Evolutionary conservation across 2,888 invertebrate species (phyloP).

Genomic region (Pilophorus perplexus): DNA sequence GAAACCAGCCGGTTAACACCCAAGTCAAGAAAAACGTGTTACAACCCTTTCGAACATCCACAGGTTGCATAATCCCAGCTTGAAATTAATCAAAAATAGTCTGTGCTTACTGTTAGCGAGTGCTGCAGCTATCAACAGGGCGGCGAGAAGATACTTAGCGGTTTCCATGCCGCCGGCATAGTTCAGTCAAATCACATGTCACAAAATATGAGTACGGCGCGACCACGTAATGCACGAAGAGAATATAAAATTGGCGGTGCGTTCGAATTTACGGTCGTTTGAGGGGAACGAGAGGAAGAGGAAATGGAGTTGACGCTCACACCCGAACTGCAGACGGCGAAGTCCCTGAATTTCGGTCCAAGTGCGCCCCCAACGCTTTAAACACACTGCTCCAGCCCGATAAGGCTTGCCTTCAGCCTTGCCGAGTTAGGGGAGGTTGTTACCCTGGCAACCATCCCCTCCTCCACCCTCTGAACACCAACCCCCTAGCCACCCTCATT

Average conservation of each 20-base stretch:
- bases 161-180: constrained; percentile 44
- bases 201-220: neutral
- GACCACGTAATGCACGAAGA: neutral
- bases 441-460: constrained; percentile 41
- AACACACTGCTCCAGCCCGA: constrained; percentile 32
- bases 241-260: neutral
- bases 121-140: constrained; percentile 42
- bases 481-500: constrained; percentile 42
- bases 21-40: neutral
- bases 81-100: too few relatives aligned
- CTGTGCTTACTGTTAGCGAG: constrained; percentile 43
- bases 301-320: constrained; percentile 2
- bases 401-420: constrained; percentile 13
- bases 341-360: constrained; percentile 10
- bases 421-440: constrained; percentile 37
- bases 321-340: constrained; percentile 4
- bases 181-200: constrained; percentile 44
- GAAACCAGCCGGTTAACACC: too few relatives aligned
- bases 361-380: constrained; percentile 20
- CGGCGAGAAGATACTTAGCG: constrained; percentile 44
- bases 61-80: neutral
- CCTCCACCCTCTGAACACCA: constrained; percentile 27
- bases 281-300: neutral
- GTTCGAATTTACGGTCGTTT: neutral
- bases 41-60: neutral